Base-by-base conservation (phyloP, 1,140 invertebrate species). In the Latrodectus geometricus region DNA sequence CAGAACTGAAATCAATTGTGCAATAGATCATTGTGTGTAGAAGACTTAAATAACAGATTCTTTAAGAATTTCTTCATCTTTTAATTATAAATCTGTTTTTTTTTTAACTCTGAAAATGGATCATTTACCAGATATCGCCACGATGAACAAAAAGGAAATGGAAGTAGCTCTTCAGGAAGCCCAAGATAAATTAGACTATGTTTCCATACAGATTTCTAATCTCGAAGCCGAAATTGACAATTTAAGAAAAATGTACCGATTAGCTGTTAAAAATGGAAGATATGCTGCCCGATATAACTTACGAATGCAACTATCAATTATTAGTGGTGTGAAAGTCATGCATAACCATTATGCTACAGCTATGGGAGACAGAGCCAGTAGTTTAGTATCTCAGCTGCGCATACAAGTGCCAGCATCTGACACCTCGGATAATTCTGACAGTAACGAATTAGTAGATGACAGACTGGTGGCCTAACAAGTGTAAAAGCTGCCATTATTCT, bases 301-400 rank as follows among this genome's bases (percentile, higher is more conserved):
- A 12, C 54, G 85, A 66, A 87, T 87, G 85, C 77, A 80, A n/a
- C 35, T 87, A 20, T 87, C 85, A 4, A 80, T 87, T 68, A 65
- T 56, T 3, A 87, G 85, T 74, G 85, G 85, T 21, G 70, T 87
- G 7, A 87, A 87, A 56, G 78, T 87, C 14, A 87, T 87, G 85
- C 80, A 81, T 69, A 77, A 87, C 23, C 77, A 87, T 52, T 87
- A 81, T 75, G 77, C 77, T 11, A 61, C 76, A 8, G 66, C 66
- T 0, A 74, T 80, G 50, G 69, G 74, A 68, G 54, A 50, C 3
- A 74, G 65, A 75, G 79, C 79, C 48, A 73, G 9, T 9, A 17
- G 21, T 0, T 15, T 87, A 20, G 15, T 35, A 48, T 14, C 9
- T n/a, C 23, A 4, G 8, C 17, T 69, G 68, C 78, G 3, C 54